A percentile compares a stretch with the other conserved stretches of the same genome.
Evolutionary conservation across 2,888 invertebrate species (phyloP).

Genomic region (Oithona nana): DNA sequence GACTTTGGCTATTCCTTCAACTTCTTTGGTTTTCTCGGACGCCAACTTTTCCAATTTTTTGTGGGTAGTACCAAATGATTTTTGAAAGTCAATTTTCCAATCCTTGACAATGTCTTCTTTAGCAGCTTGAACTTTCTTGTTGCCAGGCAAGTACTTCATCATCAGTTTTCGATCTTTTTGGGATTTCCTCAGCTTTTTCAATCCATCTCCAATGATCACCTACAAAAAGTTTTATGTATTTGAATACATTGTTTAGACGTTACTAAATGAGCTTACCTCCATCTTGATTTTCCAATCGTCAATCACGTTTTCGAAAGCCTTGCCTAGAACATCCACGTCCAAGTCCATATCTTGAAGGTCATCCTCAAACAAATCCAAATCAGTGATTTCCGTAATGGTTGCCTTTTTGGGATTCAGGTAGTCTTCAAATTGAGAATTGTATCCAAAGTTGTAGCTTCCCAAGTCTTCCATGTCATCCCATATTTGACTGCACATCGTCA

Average conservation of each 20-base stretch:
- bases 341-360: neutral
- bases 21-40: neutral
- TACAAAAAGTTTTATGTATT: too few relatives aligned
- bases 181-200: neutral
- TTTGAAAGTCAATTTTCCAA: neutral
- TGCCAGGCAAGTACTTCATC: neutral
- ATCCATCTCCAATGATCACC: neutral
- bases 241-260: too few relatives aligned
- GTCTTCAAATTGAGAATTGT: neutral
- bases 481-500: too few relatives aligned
- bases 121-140: neutral
- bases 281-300: neutral
- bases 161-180: neutral
- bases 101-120: neutral
- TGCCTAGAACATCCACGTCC: neutral
- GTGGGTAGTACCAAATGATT: neutral
- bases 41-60: neutral
- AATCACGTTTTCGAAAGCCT: neutral
- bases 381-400: neutral
- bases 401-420: neutral
- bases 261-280: too few relatives aligned
- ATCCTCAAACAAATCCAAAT: neutral
- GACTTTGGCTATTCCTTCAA: neutral
- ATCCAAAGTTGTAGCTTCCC: neutral
- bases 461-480: too few relatives aligned